Evolutionary conservation across 1,140 invertebrate species (phyloP).

Genomic region (Lethrus apterus): DNA sequence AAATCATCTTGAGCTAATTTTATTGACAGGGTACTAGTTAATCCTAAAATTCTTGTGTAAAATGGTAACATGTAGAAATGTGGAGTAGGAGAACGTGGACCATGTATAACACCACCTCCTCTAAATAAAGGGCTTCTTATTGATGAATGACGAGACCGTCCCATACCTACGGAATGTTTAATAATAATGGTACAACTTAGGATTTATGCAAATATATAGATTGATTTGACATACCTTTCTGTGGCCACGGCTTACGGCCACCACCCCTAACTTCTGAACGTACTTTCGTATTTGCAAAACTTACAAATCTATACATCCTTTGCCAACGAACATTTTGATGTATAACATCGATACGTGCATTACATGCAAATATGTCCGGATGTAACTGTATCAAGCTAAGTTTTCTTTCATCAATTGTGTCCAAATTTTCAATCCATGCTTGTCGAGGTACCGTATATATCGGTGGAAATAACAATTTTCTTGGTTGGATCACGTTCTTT

Average conservation of each 20-base stretch:
- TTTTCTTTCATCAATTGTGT: conserved; percentile 70
- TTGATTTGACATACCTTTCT: conserved; percentile 64
- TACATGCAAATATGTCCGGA: conserved; percentile 75
- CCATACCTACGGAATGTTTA: conserved; percentile 41
- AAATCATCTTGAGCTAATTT: conserved; percentile 95
- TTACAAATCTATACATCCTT: conserved; percentile 69
- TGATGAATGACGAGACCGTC: conserved; percentile 83
- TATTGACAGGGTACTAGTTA: conserved; percentile 74
- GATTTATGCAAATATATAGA: too few species aligned
- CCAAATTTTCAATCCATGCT: conserved; percentile 88
- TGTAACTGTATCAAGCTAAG: conserved; percentile 81
- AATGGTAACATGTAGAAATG: conserved; percentile 91
- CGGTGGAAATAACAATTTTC: conserved; percentile 30
- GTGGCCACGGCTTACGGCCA: conserved; percentile 88
- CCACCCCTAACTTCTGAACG: conserved; percentile 81
- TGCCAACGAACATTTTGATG: conserved; percentile 89
- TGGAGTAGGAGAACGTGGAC: conserved; percentile 79
- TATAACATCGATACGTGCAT: conserved; percentile 84
- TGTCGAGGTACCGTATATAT: conserved; percentile 59
- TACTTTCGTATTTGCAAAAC: conserved; percentile 63
- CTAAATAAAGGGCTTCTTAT: conserved; percentile 80
- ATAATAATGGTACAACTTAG: background rate
- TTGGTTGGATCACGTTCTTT: background rate
- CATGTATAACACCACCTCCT: conserved; percentile 77
- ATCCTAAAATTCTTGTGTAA: conserved; percentile 63